phyloP scores from a whole-genome alignment of 2,113 vertebrate species.

The Podiceps cristatus region DNA sequence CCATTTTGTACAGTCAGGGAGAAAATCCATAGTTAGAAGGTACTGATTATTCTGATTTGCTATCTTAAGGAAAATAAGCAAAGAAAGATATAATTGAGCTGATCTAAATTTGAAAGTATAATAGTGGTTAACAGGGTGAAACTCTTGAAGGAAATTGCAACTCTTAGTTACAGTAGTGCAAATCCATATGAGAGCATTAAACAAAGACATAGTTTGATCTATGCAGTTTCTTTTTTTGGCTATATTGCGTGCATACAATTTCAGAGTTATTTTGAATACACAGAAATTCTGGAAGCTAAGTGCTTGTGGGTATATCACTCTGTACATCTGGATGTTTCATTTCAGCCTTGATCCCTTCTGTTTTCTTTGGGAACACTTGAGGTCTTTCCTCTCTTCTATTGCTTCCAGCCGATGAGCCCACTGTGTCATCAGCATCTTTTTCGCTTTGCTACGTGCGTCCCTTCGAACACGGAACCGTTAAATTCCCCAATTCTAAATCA shows the following conservation, averaged over 20 bases:
- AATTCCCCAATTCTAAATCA: background rate
- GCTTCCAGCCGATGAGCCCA: background rate
- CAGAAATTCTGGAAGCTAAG: background rate
- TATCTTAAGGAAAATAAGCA: background rate
- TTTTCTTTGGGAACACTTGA: background rate
- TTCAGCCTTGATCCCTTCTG: rapidly evolving
- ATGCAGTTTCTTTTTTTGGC: background rate
- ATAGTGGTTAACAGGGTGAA: background rate
- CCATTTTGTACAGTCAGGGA: background rate
- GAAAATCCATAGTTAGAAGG: background rate
- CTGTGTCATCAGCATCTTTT: background rate
- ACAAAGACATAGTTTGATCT: background rate
- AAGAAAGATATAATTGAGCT: background rate
- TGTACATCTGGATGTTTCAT: background rate
- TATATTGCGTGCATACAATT: background rate
- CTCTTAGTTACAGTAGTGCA: background rate
- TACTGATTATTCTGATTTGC: background rate
- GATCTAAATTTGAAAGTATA: background rate
- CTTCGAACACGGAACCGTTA: background rate
- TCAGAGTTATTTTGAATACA: background rate
- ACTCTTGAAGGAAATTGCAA: background rate
- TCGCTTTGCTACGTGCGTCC: background rate
- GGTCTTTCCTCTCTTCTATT: background rate
- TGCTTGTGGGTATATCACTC: too few species aligned
- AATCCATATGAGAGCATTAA: background rate